Base-by-base conservation (phyloP, 1,140 invertebrate species). In the Apolygus lucorum region DNA sequence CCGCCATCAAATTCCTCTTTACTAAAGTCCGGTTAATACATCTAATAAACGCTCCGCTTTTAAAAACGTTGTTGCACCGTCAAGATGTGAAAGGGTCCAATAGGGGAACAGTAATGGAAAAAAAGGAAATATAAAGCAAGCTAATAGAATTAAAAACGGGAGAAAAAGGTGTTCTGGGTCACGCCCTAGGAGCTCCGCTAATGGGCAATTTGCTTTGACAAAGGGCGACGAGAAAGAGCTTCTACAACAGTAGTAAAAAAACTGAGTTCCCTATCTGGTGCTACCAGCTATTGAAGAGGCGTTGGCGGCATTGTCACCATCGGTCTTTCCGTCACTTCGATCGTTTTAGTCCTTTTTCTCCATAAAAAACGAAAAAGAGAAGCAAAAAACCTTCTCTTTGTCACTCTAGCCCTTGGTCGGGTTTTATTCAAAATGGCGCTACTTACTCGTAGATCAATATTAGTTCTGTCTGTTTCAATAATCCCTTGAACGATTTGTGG, bases 161-260 rank as follows among this genome's bases (percentile, higher is more conserved):
- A 59, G 54, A 22, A 59, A 59, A 59, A 59, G 54, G 54, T 59
- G 54, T 59, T 59, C 13, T 13, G 54, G 54, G 54, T 17, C 54
- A 59, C 54, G 54, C 54, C 54, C 54, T 59, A 59, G 54, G 54
- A 59, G 11, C 22, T 24, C 54, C 54, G 13, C 54, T 59, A 59
- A 59, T 59, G 22, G 54, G 13, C 54, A 59, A 59, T 59, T 59
- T 59, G 54, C 54, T 59, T 59, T 59, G 54, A 59, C 54, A 59
- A 59, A 59, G 54, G 54, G 22, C 54, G 11, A 59, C 54, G 54
- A 59, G 54, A 22, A 59, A 22, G 54, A 59, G 22, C 34, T 49
- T n/a, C n/a, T n/a, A n/a, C n/a, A n/a, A n/a, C n/a, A n/a, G n/a
- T n/a, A n/a, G n/a, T n/a, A n/a, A n/a, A n/a, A n/a, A n/a, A n/a